phyloP scores from a whole-genome alignment of 1,140 invertebrate species.

The Platyscapa corneri region DNA sequence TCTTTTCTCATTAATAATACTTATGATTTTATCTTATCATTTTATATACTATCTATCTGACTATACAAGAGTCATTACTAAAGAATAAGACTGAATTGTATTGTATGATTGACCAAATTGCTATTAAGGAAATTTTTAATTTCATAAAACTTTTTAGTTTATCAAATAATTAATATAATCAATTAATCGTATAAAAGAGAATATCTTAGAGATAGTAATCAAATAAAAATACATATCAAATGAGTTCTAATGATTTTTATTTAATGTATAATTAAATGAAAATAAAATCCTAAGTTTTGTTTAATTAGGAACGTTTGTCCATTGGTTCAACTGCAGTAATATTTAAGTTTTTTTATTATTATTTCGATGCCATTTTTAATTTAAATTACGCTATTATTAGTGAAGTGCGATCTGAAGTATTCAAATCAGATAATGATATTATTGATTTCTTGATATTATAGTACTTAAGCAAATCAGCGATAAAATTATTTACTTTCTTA shows the following conservation, averaged over 20 bases:
- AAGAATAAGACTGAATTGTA: neutral
- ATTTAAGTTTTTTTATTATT: too few relatives aligned
- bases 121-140: neutral
- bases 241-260: neutral
- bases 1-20: neutral
- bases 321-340: too few relatives aligned
- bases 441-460: too few relatives aligned
- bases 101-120: neutral
- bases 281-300: neutral
- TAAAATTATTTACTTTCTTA: neutral
- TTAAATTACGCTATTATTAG: too few relatives aligned
- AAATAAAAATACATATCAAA: neutral
- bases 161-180: neutral
- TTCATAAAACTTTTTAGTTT: neutral
- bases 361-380: too few relatives aligned
- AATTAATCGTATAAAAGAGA: neutral
- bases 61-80: neutral
- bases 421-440: too few relatives aligned
- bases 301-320: neutral
- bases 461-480: too few relatives aligned
- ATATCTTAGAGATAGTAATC: neutral
- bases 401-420: too few relatives aligned
- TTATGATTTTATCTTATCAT: neutral
- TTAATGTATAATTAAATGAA: neutral
- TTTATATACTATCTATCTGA: neutral